Conservation (phyloP, 2,797 vertebrate species). For the Cyprinodon diabolis region DNA sequence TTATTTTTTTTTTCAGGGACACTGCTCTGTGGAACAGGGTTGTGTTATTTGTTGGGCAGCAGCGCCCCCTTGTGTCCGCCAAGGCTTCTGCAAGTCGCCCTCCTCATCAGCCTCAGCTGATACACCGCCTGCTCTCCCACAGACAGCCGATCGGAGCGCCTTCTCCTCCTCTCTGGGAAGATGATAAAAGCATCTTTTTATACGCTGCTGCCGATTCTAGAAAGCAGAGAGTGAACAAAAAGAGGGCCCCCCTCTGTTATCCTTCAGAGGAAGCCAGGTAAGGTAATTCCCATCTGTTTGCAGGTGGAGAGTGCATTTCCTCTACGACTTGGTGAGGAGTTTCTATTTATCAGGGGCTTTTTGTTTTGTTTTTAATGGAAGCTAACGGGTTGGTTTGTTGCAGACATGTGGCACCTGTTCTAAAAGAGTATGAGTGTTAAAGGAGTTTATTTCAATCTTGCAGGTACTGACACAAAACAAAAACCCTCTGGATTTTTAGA, state of each 20-base stretch:
- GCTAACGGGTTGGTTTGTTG: slow-evolving; percentile 20
- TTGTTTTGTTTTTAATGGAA: slow-evolving; percentile 15
- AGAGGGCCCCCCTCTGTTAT: slow-evolving; percentile 29
- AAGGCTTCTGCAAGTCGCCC: slow-evolving; percentile 44
- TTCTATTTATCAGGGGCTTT: slow-evolving; percentile 9
- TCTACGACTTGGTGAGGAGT: slow-evolving; percentile 7
- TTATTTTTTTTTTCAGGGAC: not conserved
- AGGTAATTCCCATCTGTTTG: slow-evolving; percentile 38
- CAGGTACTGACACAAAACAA: not conserved
- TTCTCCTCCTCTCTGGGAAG: slow-evolving; percentile 40
- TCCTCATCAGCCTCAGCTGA: slow-evolving; percentile 24
- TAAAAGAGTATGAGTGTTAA: slow-evolving; percentile 23
- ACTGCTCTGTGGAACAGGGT: not conserved
- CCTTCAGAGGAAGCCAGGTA: slow-evolving; percentile 56
- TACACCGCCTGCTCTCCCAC: slow-evolving; percentile 14
- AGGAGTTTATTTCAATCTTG: slow-evolving; percentile 8
- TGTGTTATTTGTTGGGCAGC: slow-evolving; percentile 11
- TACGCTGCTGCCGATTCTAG: slow-evolving; percentile 2
- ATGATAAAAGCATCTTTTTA: slow-evolving; percentile 21
- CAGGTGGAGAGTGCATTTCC: slow-evolving; percentile 7
- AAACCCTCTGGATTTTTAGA: too few species aligned
- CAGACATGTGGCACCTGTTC: slow-evolving; percentile 56
- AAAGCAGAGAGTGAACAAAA: slow-evolving; percentile 19
- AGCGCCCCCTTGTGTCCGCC: slow-evolving; percentile 57
- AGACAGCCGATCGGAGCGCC: slow-evolving; percentile 20